Evolutionary conservation across 2,113 vertebrate species (phyloP).

Genomic region (Catagonus wagneri): DNA sequence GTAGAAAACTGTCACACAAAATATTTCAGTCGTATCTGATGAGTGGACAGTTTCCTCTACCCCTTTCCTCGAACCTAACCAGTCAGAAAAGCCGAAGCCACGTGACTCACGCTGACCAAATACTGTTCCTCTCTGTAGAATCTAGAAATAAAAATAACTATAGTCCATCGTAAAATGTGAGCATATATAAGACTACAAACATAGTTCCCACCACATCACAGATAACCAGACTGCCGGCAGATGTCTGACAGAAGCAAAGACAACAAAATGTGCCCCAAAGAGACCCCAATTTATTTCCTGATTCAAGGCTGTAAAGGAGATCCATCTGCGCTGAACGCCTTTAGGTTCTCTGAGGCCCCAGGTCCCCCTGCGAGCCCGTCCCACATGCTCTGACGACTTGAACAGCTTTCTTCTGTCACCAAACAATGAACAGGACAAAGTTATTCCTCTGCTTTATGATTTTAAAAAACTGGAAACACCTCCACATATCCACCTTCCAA

Average conservation of each 20-base stretch:
- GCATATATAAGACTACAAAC: neutral
- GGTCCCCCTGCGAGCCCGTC: neutral
- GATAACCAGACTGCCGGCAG: neutral
- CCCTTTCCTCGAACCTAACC: neutral
- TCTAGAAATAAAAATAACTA: neutral
- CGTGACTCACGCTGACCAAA: neutral
- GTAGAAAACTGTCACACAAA: neutral
- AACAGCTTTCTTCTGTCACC: neutral
- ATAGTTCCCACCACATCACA: neutral
- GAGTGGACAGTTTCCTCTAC: accelerated
- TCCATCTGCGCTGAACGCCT: neutral
- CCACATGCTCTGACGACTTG: neutral
- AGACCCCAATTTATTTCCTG: neutral
- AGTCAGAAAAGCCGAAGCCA: neutral
- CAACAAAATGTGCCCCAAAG: neutral
- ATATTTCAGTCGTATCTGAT: neutral
- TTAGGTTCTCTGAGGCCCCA: neutral
- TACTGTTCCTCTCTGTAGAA: neutral
- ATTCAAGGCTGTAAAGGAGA: neutral
- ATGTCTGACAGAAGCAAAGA: neutral
- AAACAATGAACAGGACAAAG: neutral
- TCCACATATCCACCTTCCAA: neutral
- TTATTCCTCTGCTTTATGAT: neutral
- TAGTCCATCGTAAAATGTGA: neutral
- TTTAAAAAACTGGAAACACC: neutral